These are phyloP conservation scores for Allophyes oxyacanthae DNA, from an alignment of 2,888 invertebrate species.

Conservation along the genomic window DNA sequence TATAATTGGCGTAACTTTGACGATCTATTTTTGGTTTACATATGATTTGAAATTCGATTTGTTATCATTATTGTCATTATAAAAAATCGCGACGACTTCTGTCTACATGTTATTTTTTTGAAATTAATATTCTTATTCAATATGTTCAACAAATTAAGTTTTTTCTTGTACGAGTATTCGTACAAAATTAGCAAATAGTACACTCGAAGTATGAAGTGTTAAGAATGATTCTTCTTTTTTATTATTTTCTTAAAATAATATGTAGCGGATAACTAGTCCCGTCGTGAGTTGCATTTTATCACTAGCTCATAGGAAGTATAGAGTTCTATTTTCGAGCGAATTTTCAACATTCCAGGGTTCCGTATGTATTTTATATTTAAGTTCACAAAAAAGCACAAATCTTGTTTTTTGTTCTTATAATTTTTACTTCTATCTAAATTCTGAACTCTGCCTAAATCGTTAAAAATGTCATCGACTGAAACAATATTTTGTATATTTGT, in stretches of 20 bases:
- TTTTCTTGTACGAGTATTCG: constrained; percentile 12
- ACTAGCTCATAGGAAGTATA: constrained; percentile 76
- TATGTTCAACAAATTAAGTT: constrained; percentile 4
- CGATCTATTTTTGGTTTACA: constrained; percentile 59
- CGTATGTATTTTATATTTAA: constrained; percentile 66
- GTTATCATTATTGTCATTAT: constrained; percentile 64
- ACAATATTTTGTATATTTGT: constrained; percentile 81
- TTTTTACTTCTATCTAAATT: constrained; percentile 45
- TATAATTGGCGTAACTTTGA: constrained; percentile 55
- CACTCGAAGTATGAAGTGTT: constrained; percentile 25
- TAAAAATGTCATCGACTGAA: constrained; percentile 76
- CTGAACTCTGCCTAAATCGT: constrained; percentile 68
- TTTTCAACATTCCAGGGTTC: constrained; percentile 86
- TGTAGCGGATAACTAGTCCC: constrained; percentile 84
- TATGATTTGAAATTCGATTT: constrained; percentile 60
- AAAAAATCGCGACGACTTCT: constrained; percentile 80
- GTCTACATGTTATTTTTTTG: constrained; percentile 80
- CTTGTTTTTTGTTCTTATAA: constrained; percentile 41
- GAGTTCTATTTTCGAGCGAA: constrained; percentile 78
- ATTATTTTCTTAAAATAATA: constrained; percentile 72
- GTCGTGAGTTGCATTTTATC: constrained; percentile 84
- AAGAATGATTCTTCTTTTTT: constrained; percentile 33
- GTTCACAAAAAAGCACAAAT: constrained; percentile 77
- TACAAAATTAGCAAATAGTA: constrained; percentile 30
- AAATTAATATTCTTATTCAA: constrained; percentile 52